Evolutionary conservation across 1,140 invertebrate genomes (phyloP), one percentile per base, ranked within the genome.

Genomic region (Apis laboriosa): DNA sequence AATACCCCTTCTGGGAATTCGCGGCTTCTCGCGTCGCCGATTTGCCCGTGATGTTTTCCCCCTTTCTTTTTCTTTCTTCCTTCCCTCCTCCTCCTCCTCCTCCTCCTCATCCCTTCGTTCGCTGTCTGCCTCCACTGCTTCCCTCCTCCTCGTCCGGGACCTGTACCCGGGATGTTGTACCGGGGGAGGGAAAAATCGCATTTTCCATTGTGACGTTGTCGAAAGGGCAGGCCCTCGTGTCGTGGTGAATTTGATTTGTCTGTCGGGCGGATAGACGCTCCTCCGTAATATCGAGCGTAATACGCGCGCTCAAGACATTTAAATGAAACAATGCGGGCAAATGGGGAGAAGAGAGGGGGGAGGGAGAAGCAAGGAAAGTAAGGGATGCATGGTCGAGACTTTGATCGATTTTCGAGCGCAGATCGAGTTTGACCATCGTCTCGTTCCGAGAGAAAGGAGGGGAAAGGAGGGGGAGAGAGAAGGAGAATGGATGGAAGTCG

Each of bases 181-280:
- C 1, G 34, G 34, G 34, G 34, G 75, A 83, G 83, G 83, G 86
- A 88, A 87, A 85, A 88, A 88, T 88, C 83, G 73, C 77, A 88
- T 88, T 88, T 87, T 80, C 79, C 49, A 34, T 78, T 72, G 55
- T 80, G 79, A 82, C 79, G 74, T 75, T 66, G 78, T 81, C 83
- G 79, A 76, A 76, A 84, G 83, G 63, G 79, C 71, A 72, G 78
- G 83, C 2, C 83, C 75, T 67, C 82, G 63, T 64, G 83, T 76
- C 17, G 77, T 75, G 83, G 84, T 77, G 85, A 88, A 88, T 88
- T 88, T 88, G 86, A 88, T 88, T 88, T 88, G 86, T 88, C 86
- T 85, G 83, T 73, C 83, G 75, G n/a, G 51, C 78, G 83, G 64
- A 73, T 84, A 82, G 86, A 87, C 83, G 83, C 84, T 88, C 76